phyloP scores from a whole-genome alignment of 2,888 invertebrate species.

The Rhogogaster chlorosoma region DNA sequence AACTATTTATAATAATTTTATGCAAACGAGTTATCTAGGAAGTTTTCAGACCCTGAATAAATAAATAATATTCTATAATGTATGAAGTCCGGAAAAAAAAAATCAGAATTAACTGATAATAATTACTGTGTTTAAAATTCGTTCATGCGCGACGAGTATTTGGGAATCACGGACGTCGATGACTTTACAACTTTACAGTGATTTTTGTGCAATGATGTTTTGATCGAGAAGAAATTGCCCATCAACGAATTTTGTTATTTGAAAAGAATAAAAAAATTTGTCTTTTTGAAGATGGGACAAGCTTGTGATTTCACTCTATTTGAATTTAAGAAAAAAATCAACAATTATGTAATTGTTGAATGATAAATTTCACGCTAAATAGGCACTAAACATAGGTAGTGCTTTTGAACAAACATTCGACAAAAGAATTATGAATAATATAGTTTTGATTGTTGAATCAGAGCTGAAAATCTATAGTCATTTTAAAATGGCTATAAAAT shows the following conservation, averaged over 20 bases:
- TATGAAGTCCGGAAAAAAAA: background rate
- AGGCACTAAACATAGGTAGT: slow-evolving; percentile 14
- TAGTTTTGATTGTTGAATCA: slow-evolving; percentile 36
- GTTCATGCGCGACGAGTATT: background rate
- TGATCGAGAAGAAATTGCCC: background rate
- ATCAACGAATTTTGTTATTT: background rate
- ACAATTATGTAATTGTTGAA: slow-evolving; percentile 14
- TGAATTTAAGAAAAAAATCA: background rate
- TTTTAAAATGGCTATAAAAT: slow-evolving; percentile 20
- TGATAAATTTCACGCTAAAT: background rate
- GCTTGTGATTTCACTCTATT: background rate
- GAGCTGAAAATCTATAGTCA: background rate
- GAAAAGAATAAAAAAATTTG: background rate
- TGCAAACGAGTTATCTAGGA: background rate
- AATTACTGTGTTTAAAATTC: background rate
- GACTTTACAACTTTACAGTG: slow-evolving; percentile 8
- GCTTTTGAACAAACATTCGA: background rate
- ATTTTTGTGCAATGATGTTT: slow-evolving; percentile 18
- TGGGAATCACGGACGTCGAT: background rate
- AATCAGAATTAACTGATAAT: background rate
- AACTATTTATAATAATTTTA: slow-evolving; percentile 1
- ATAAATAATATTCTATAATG: background rate
- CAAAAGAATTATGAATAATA: slow-evolving; percentile 27
- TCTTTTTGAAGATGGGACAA: background rate
- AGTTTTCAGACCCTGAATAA: background rate